Conservation (phyloP, 2,113 vertebrate genomes). For the Oreochromis tanganicae region DNA sequence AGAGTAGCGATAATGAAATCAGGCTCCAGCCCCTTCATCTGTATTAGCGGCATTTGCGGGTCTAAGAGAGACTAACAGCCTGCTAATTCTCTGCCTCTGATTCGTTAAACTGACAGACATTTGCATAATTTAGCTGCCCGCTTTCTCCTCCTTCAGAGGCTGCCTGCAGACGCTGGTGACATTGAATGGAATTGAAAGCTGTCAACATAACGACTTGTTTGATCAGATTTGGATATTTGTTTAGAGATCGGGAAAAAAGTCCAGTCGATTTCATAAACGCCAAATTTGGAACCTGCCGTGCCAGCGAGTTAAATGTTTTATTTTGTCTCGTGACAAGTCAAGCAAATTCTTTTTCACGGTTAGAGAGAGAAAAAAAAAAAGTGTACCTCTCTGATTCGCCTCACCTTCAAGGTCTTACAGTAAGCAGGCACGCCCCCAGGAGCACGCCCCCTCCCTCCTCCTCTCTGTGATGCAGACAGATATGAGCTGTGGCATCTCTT, state of each 20-base stretch:
- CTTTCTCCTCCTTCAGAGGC: conserved; percentile 46
- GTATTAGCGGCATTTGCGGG: conserved; percentile 57
- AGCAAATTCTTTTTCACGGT: conserved; percentile 6
- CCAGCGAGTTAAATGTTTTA: not conserved
- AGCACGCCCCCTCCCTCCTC: not conserved
- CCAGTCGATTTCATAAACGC: conserved; percentile 2
- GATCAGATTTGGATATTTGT: conserved; percentile 54
- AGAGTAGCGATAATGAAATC: conserved; percentile 57
- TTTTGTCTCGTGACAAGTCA: conserved; percentile 23
- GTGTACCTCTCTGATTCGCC: not conserved
- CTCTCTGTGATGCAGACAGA: conserved; percentile 37
- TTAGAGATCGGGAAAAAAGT: conserved; percentile 9
- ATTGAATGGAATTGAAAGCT: conserved; percentile 40
- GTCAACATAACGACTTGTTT: conserved; percentile 52
- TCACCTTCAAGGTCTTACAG: conserved; percentile 25
- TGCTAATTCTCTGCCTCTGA: conserved; percentile 63
- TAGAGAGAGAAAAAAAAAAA: not conserved
- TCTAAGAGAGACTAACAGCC: conserved; percentile 62
- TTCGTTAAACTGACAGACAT: conserved; percentile 63
- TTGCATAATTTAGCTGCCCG: conserved; percentile 57
- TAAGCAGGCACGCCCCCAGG: not conserved
- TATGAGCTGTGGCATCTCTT: conserved; percentile 17
- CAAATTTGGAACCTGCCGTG: not conserved
- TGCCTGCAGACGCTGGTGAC: conserved; percentile 31
- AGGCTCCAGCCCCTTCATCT: conserved; percentile 59